Conservation (phyloP, 2,888 invertebrate genomes). For the Hofmannophila pseudospretella region DNA sequence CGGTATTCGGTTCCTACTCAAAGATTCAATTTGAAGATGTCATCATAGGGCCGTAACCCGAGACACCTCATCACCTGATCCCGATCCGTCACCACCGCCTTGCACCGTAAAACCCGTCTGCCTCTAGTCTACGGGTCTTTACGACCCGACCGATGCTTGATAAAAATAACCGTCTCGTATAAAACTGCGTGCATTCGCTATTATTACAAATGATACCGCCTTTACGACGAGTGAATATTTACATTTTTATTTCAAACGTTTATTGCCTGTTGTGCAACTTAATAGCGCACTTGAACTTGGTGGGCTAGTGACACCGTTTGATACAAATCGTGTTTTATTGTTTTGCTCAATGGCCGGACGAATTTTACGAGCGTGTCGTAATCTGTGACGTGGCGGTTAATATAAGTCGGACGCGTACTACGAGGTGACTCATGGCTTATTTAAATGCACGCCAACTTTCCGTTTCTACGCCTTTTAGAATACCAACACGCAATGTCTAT, state of each 20-base stretch:
- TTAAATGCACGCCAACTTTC: slow-evolving; percentile 52
- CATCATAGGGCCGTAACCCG: slow-evolving; percentile 30
- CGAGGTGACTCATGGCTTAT: slow-evolving; percentile 48
- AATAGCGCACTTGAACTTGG: slow-evolving; percentile 74
- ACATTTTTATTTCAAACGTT: slow-evolving; percentile 69
- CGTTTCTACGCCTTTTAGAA: slow-evolving; percentile 38
- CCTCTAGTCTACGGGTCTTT: slow-evolving; percentile 69
- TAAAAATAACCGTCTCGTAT: slow-evolving; percentile 68
- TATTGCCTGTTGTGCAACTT: slow-evolving; percentile 72
- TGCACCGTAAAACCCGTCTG: slow-evolving; percentile 66
- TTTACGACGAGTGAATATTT: slow-evolving; percentile 47
- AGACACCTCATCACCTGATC: slow-evolving; percentile 52
- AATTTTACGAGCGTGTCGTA: slow-evolving; percentile 69
- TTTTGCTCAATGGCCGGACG: slow-evolving; percentile 69
- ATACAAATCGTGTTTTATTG: slow-evolving; percentile 74
- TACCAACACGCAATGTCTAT: slow-evolving; percentile 13
- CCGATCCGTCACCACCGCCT: slow-evolving; percentile 37
- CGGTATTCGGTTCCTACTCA: no score
- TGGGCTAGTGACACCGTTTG: slow-evolving; percentile 72
- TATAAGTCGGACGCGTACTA: slow-evolving; percentile 53
- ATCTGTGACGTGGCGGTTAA: slow-evolving; percentile 54
- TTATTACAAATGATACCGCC: slow-evolving; percentile 47
- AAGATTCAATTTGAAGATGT: slow-evolving; percentile 24
- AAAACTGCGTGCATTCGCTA: slow-evolving; percentile 38
- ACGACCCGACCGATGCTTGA: slow-evolving; percentile 62